Evolutionary conservation across 2,113 vertebrate genomes (phyloP).

Genomic region (Orientallactaga bullata): DNA sequence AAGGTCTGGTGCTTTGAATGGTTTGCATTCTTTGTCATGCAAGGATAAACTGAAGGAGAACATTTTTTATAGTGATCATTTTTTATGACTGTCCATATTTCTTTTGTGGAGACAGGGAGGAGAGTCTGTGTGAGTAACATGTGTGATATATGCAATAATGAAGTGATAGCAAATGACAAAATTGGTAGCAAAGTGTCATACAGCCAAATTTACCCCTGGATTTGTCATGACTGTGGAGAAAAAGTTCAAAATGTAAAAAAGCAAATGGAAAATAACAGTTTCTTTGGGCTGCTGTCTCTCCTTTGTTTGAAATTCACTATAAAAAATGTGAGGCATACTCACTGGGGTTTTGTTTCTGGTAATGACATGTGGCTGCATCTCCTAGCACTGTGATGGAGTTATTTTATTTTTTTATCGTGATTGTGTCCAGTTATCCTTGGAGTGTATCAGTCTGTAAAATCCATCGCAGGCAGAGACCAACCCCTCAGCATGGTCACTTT

Average conservation of each 20-base stretch:
- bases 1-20: conserved; percentile 53
- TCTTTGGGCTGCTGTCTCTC: background rate
- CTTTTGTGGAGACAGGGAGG: background rate
- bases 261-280: background rate
- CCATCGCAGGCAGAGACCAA: background rate
- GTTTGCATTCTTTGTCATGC: conserved; percentile 28
- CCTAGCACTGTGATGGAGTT: background rate
- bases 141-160: background rate
- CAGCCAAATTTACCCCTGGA: background rate
- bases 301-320: background rate
- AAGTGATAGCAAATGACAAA: background rate
- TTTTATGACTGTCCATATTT: background rate
- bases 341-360: background rate
- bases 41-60: conserved; percentile 24
- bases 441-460: background rate
- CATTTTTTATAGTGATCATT: background rate
- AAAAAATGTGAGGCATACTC: background rate
- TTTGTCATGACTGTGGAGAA: background rate
- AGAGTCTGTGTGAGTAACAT: background rate
- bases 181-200: background rate
- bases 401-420: background rate
- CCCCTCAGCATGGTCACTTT: background rate
- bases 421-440: background rate
- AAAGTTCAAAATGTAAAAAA: conserved; percentile 4
- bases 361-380: background rate